Evolutionary conservation across 2,113 vertebrate species (phyloP).

Genomic region (Triplophysa dalaica): DNA sequence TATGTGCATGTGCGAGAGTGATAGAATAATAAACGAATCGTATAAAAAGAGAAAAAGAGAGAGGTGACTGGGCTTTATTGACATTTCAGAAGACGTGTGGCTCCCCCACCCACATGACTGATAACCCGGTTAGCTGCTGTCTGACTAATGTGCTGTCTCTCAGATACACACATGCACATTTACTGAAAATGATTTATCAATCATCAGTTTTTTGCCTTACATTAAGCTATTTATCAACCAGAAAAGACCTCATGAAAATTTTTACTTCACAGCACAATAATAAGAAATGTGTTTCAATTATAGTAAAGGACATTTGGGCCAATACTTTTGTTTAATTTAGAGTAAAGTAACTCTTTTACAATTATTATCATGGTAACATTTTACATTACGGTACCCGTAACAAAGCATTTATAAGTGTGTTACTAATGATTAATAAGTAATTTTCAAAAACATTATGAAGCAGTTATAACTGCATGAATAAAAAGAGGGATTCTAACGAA

Average conservation of each 20-base stretch:
- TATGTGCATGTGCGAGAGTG: conserved; percentile 31
- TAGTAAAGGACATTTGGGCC: too few relatives aligned
- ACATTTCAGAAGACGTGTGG: conserved; percentile 67
- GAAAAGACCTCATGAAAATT: conserved; percentile 6
- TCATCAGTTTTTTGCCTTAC: background rate
- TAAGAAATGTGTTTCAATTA: too few relatives aligned
- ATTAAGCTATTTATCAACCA: conserved; percentile 11
- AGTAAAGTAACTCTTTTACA: too few relatives aligned
- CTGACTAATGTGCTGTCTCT: conserved; percentile 47
- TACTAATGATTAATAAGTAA: too few relatives aligned
- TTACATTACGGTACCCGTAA: too few relatives aligned
- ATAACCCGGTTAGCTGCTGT: conserved; percentile 59
- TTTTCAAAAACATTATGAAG: too few relatives aligned
- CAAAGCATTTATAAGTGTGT: too few relatives aligned
- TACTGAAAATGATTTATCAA: conserved; percentile 48
- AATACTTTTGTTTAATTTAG: too few relatives aligned
- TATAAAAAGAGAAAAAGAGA: background rate
- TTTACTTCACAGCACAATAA: background rate
- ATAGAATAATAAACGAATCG: background rate
- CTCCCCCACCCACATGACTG: conserved; percentile 67
- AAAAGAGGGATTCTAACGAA: too few relatives aligned
- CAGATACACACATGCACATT: conserved; percentile 45
- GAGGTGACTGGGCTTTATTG: conserved; percentile 48
- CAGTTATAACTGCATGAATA: too few relatives aligned
- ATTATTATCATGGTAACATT: too few relatives aligned